Evolutionary conservation across 2,797 vertebrate species (phyloP), one percentile per base, ranked within the genome.

Genomic region (Hippopotamyrus pictus): DNA sequence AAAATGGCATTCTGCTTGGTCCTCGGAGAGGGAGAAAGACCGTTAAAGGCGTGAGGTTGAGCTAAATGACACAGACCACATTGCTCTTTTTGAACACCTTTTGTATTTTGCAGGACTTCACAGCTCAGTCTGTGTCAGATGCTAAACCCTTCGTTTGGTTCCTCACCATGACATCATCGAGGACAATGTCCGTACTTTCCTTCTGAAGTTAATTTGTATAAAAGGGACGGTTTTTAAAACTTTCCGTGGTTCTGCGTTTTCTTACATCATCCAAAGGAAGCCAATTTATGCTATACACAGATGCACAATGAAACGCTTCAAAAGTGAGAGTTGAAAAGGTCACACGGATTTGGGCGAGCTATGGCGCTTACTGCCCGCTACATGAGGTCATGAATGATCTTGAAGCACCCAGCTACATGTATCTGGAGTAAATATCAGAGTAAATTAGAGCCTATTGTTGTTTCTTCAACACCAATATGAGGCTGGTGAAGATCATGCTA

Each of bases 1-100:
- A 91, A 50, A 94, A 95, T 88, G 93, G 94, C 94, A 3, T 88
- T n/a, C 91, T 94, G 22, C 93, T 95, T 5, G 92, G 22, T 48
- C 94, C 92, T 0, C 88, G 96, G 57, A 93, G 89, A 88, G 85
- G 89, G 46, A 73, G 73, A 0, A 94, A 95, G 1, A 91, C 17
- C 87, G 94, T 94, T 92, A 93, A 96, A 90, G 95, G 96, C 90
- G 96, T 95, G 90, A 94, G 95, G 92, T 88, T 96, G 91, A 95
- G 89, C 91, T 96, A 95, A 92, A 37, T 73, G 29, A 73, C 29
- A 33, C 4, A 5, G 29, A 73, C 29, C 12, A 12, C 11, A 48
- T 19, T 85, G 14, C 6, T 17, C n/a, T 8, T 48, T n/a, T 65
- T 88, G 62, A 48, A 25, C 1, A 90, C 90, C 90, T 89, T 8